A percentile compares a stretch with the other conserved stretches of the same genome.
Conservation (phyloP, 2,888 invertebrate species). For the Junonia oenone region DNA sequence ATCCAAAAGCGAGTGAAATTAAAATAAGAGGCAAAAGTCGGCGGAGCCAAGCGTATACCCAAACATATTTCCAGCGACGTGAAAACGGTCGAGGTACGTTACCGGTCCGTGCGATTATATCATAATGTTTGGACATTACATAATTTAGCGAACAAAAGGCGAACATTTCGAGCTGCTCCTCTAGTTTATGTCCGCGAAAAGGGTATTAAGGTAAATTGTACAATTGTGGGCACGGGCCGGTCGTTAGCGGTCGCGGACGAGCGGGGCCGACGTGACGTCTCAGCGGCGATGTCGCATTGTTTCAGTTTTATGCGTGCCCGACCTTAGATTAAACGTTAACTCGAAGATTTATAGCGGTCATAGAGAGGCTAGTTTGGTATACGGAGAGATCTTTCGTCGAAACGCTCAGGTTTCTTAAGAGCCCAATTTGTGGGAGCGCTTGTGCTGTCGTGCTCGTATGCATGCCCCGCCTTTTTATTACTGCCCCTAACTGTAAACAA, state of each 20-base stretch:
- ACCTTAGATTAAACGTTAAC: slow-evolving; percentile 71
- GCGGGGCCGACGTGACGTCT: slow-evolving; percentile 56
- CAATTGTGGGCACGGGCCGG: slow-evolving; percentile 75
- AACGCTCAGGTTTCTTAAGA: slow-evolving; percentile 71
- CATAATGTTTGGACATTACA: slow-evolving; percentile 61
- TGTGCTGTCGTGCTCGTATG: slow-evolving; percentile 68
- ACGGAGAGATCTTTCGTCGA: slow-evolving; percentile 62
- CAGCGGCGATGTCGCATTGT: slow-evolving; percentile 67
- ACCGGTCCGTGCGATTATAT: slow-evolving; percentile 51
- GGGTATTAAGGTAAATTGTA: slow-evolving; percentile 75
- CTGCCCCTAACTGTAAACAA: slow-evolving; percentile 76
- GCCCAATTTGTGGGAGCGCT: slow-evolving; percentile 70
- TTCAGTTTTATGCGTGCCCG: slow-evolving; percentile 67
- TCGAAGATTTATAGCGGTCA: slow-evolving; percentile 68
- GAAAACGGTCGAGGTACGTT: slow-evolving; percentile 9
- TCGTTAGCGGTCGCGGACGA: slow-evolving; percentile 53
- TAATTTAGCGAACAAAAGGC: slow-evolving; percentile 70
- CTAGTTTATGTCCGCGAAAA: slow-evolving; percentile 67
- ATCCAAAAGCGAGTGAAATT: slow-evolving; percentile 7
- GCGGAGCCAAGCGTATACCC: neutral
- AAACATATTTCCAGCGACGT: neutral
- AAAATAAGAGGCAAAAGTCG: slow-evolving; percentile 7
- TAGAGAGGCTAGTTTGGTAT: slow-evolving; percentile 57
- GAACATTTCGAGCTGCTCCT: slow-evolving; percentile 61
- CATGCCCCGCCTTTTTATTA: slow-evolving; percentile 75